Evolutionary conservation across 1,140 invertebrate genomes (phyloP).

Genomic region (Brachionus asplanchnoidis): DNA sequence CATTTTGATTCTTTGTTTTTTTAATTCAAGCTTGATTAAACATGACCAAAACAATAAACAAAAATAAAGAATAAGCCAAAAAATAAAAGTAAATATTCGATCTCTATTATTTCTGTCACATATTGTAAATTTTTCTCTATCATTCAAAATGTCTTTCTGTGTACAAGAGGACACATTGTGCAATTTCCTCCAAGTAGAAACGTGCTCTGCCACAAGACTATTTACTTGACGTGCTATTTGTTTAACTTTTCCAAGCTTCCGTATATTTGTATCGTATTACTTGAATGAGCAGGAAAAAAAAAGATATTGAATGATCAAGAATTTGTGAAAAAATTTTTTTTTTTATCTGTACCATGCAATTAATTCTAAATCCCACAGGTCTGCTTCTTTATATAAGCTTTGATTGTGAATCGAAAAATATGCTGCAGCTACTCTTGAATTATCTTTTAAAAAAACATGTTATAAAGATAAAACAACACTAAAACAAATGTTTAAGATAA

Average conservation of each 20-base stretch:
- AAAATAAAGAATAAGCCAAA: neutral
- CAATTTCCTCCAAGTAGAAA: neutral
- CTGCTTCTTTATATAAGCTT: neutral
- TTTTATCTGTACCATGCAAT: neutral
- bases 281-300: neutral
- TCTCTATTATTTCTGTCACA: constrained; percentile 29
- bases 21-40: constrained; percentile 17
- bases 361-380: neutral
- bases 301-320: neutral
- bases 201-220: neutral
- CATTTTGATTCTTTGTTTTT: neutral
- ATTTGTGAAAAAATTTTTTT: neutral
- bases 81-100: neutral
- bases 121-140: neutral
- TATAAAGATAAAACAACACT: neutral
- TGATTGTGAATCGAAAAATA: constrained; percentile 3
- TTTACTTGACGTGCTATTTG: neutral
- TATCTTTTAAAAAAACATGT: constrained; percentile 11
- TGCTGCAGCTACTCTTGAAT: neutral
- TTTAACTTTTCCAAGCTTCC: neutral
- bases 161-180: neutral
- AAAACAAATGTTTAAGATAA: neutral
- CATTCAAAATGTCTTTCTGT: neutral
- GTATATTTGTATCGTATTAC: neutral
- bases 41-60: constrained; percentile 20